Conservation (phyloP, 2,888 invertebrate genomes). For the Spatulosminthurus flaviceps region DNA sequence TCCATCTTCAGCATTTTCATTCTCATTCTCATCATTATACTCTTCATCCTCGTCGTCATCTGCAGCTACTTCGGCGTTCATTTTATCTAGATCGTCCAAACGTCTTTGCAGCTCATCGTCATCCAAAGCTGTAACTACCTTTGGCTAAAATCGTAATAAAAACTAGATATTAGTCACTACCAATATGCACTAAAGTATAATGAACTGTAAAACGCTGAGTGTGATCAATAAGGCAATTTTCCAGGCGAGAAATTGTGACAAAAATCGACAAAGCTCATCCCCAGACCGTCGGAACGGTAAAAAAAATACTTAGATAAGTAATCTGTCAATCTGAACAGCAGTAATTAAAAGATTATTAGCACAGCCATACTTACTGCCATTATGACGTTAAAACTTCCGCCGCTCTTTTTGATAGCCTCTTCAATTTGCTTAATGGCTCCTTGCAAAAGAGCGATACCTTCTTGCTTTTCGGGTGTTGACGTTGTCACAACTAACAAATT, state of each 20-base stretch:
- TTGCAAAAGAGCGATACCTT: slow-evolving; percentile 89
- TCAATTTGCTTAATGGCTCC: slow-evolving; percentile 89
- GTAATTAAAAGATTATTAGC: no score
- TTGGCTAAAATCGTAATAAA: slow-evolving; percentile 73
- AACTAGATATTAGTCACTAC: neutral
- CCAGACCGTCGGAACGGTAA: no score
- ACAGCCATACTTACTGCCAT: slow-evolving; percentile 79
- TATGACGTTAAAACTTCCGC: slow-evolving; percentile 93
- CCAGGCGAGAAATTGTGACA: no score
- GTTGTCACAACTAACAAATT: slow-evolving; percentile 88
- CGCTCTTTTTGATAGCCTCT: slow-evolving; percentile 80
- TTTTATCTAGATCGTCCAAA: slow-evolving; percentile 91
- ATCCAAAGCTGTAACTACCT: slow-evolving; percentile 97
- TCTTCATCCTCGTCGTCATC: slow-evolving; percentile 79
- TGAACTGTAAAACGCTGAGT: no score
- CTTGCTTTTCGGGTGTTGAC: slow-evolving; percentile 94
- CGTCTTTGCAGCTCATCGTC: slow-evolving; percentile 94
- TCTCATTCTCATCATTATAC: slow-evolving; percentile 64
- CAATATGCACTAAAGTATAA: no score
- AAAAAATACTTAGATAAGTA: neutral
- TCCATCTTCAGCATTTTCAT: slow-evolving; percentile 69
- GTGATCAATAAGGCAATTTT: no score
- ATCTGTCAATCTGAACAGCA: no score
- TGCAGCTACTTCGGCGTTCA: slow-evolving; percentile 93
- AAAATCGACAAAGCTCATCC: neutral